Evolutionary conservation across 2,888 invertebrate genomes (phyloP), one percentile per base, ranked within the genome.

Genomic region (Xestia rhomboidea): DNA sequence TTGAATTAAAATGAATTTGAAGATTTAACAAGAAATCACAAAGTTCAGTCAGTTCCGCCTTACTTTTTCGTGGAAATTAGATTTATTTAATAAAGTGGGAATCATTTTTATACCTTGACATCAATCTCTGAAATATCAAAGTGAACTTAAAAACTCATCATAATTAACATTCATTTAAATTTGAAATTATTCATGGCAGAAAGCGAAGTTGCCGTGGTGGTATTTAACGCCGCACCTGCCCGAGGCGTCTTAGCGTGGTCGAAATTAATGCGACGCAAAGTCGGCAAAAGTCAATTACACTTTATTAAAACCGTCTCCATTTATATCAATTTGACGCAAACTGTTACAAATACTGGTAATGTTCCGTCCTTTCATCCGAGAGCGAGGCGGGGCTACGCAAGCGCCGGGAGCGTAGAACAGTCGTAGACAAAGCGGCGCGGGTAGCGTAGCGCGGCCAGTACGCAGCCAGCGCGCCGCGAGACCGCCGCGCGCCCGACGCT

Each of bases 251-350:
- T 94, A 94, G 95, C 95, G 95, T 95, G 95, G 95, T 95, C 95
- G 93, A 96, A 96, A 96, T 96, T 96, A 96, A 96, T 96, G 96
- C 95, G 95, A 95, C 95, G 95, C 95, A 95, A 96, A 96, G 95
- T 96, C 95, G 95, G 95, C 96, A 96, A 96, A 96, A 96, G 96
- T 96, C 96, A 96, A 96, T 96, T 96, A 96, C 95, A 96, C 95
- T 96, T 96, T 96, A 96, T 96, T 96, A 96, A 96, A 96, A 96
- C 96, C 96, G 94, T 96, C 96, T 96, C 96, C 96, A 96, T 96
- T 96, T 96, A 96, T 96, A 96, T 96, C 96, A 96, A 96, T 96
- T 96, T 96, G 96, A 96, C 95, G 96, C 96, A 96, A 96, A 96
- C 96, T 96, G 96, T 96, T 96, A 96, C 96, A 96, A 96, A 96